Base-by-base conservation (phyloP, 1,140 invertebrate genomes). In the Megalonaias nervosa region DNA sequence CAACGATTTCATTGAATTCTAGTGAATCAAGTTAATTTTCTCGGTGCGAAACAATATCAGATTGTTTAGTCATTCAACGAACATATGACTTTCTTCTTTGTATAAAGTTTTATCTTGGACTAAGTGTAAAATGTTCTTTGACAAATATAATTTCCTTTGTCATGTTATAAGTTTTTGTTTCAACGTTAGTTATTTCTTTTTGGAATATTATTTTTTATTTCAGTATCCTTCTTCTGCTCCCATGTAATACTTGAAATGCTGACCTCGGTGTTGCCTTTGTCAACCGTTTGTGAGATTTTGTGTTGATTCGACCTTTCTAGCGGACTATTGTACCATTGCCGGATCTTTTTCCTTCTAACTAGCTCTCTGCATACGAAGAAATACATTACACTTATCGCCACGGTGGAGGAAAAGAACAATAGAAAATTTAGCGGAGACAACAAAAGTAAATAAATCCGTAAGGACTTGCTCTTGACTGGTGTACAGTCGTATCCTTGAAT, bases 401-500 rank as follows among this genome's bases (percentile, higher is more conserved):
- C 13, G 12, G 65, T 55, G 17, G 57, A 38, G 6, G 57, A 21
- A 16, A 78, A 13, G 48, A 78, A 78, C 48, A 66, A 57, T 17
- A 71, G 14, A 6, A 72, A 13, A 59, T 73, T 68, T 17, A 73
- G 13, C 1, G n/a, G 62, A 57, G 72, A 73, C 48, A 73, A 78
- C n/a, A 68, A 23, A 57, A 55, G 73, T 38, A 78, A 61, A 56
- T 73, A 73, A 15, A 67, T 21, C 38, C 57, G 60, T 31, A 60
- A 72, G 0, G 62, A 58, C 58, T 60, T 62, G 11, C 68, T 66
- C 19, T 58, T 21, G 6, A 48, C 57, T 58, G 70, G 72, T 4
- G 76, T 78, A 26, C 76, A 78, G 58, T 78, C 76, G 23, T n/a
- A n/a, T 31, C 76, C 76, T 31, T n/a, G 66, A 1, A 78, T 21